These are phyloP conservation scores for Halocynthia roretzi DNA, from an alignment of 23 tunicate species.

Conservation along the genomic window DNA sequence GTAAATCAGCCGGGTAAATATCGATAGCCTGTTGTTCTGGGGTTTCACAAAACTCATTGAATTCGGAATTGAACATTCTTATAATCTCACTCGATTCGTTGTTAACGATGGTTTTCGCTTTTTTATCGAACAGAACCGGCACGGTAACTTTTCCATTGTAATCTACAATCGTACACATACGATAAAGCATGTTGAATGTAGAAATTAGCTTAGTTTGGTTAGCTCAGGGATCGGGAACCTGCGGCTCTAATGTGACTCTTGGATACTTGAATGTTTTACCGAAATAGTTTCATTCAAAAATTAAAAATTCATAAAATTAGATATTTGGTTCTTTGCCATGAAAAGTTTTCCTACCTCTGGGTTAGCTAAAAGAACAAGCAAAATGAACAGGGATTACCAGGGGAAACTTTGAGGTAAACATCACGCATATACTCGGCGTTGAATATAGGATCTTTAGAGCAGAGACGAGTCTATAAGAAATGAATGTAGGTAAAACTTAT, in stretches of 20 bases:
- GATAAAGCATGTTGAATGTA: not conserved
- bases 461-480: too few species aligned
- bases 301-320: too few species aligned
- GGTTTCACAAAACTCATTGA: slow-evolving; percentile 51
- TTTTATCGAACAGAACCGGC: slow-evolving; percentile 84
- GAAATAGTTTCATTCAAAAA: not conserved
- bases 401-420: slow-evolving; percentile 50
- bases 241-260: not conserved
- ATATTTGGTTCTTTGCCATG: too few species aligned
- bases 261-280: not conserved
- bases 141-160: slow-evolving; percentile 77
- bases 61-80: slow-evolving; percentile 45
- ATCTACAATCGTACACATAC: not conserved
- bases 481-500: too few species aligned
- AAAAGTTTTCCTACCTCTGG: too few species aligned
- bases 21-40: slow-evolving; percentile 53
- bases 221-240: too few species aligned
- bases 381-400: not conserved
- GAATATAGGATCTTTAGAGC: slow-evolving; percentile 31
- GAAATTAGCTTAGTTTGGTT: too few species aligned
- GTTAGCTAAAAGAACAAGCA: too few species aligned
- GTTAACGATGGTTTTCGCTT: slow-evolving; percentile 62
- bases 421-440: slow-evolving; percentile 58
- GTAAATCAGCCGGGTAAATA: slow-evolving; percentile 49
- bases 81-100: slow-evolving; percentile 95